phyloP scores from a whole-genome alignment of 2,888 invertebrate genomes.

The Chrysodeixis includens region DNA sequence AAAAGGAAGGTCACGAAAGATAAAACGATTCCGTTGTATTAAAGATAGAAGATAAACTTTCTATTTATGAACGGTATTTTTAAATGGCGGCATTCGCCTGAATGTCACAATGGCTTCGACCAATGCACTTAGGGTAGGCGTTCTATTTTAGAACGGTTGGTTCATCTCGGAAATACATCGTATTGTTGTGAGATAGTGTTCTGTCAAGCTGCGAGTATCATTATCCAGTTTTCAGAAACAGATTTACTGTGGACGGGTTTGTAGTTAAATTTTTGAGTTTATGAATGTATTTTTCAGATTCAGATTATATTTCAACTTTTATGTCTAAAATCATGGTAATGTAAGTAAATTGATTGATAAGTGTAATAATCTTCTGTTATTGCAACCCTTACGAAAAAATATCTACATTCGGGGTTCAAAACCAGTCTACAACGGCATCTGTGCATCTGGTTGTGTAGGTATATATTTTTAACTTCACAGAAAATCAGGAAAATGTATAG shows the following conservation, averaged over 20 bases:
- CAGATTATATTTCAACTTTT: too few species aligned
- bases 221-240: background rate
- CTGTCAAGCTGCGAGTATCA: background rate
- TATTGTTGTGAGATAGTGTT: background rate
- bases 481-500: too few species aligned
- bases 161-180: background rate
- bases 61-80: constrained; percentile 36
- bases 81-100: constrained; percentile 6
- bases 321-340: too few species aligned
- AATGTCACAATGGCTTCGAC: constrained; percentile 9
- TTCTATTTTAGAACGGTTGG: constrained; percentile 27
- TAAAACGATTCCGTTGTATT: constrained; percentile 18
- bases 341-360: too few species aligned
- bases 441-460: too few species aligned
- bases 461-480: too few species aligned
- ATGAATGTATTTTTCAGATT: too few species aligned
- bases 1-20: constrained; percentile 27
- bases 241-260: background rate
- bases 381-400: too few species aligned
- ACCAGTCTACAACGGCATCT: too few species aligned
- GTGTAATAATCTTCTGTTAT: too few species aligned
- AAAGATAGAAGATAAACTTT: constrained; percentile 15
- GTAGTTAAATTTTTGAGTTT: too few species aligned
- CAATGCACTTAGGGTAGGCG: constrained; percentile 23
- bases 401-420: too few species aligned